phyloP scores from a whole-genome alignment of 1,140 invertebrate species.

The Zophobas morio region DNA sequence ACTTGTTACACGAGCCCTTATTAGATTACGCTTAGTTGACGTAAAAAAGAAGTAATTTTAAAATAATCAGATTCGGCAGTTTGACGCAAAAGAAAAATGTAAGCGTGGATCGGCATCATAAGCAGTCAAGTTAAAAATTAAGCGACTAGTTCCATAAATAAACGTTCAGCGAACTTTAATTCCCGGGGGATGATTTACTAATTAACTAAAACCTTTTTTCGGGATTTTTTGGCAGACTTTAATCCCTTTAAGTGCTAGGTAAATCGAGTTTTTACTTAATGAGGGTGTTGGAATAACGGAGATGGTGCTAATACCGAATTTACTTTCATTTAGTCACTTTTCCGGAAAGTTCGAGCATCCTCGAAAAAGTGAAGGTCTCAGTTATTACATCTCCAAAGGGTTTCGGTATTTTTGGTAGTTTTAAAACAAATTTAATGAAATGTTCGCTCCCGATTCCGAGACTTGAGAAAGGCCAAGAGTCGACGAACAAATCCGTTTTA shows the following conservation, averaged over 20 bases:
- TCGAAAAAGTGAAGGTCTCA: conserved; percentile 6
- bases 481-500: conserved; percentile 23
- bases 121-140: too few species aligned
- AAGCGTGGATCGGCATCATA: not conserved
- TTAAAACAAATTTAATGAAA: conserved; percentile 35
- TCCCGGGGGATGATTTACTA: not conserved
- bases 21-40: conserved; percentile 32
- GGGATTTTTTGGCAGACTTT: conserved; percentile 1
- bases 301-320: not conserved
- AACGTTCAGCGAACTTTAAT: not conserved
- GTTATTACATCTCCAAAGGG: conserved; percentile 7
- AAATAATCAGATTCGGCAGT: conserved; percentile 34
- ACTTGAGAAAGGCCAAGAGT: conserved; percentile 7
- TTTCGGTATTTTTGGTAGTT: conserved; percentile 24
- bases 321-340: conserved; percentile 11
- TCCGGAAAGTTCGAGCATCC: conserved; percentile 10
- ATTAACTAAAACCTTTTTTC: not conserved
- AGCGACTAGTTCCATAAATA: not conserved
- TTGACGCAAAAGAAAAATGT: conserved; percentile 14
- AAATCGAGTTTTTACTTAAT: conserved; percentile 4
- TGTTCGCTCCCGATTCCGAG: conserved; percentile 9
- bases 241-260: conserved; percentile 1
- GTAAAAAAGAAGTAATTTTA: conserved; percentile 38
- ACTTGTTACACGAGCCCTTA: conserved; percentile 34
- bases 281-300: not conserved